Conservation (phyloP, 2,797 vertebrate species). For the Coilia nasus region DNA sequence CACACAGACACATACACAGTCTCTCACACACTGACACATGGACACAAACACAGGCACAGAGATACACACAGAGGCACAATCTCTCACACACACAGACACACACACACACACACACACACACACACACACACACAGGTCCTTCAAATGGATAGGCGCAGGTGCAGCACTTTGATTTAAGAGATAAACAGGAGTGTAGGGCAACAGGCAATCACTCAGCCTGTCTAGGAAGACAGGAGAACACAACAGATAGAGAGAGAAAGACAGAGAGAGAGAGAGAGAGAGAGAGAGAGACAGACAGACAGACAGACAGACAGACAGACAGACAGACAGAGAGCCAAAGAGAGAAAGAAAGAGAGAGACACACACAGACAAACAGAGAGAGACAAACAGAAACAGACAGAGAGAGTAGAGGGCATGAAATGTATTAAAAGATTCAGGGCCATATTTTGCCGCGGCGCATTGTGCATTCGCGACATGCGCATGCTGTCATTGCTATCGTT, state of each 20-base stretch:
- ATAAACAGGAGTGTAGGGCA: slow-evolving; percentile 57
- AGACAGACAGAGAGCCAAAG: neutral
- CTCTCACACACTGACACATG: no score
- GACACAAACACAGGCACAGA: neutral
- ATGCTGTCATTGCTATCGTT: no score
- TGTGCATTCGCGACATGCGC: no score
- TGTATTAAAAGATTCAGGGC: neutral
- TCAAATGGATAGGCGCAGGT: slow-evolving; percentile 45
- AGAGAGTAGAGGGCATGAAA: neutral
- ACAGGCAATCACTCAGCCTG: slow-evolving; percentile 53
- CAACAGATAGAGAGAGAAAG: neutral
- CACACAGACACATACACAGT: no score
- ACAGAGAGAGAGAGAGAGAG: neutral
- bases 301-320: neutral
- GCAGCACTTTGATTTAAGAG: slow-evolving; percentile 57
- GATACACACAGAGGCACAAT: neutral
- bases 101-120: slow-evolving; percentile 21
- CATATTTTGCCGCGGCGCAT: no score
- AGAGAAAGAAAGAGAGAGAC: neutral
- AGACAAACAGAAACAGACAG: neutral
- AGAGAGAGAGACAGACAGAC: neutral
- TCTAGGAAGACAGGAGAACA: slow-evolving; percentile 33
- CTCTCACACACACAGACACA: slow-evolving; percentile 3
- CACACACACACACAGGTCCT: neutral
- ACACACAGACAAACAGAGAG: neutral